Conservation (phyloP, 2,888 invertebrate species). For the Eurytoma adleriae region DNA sequence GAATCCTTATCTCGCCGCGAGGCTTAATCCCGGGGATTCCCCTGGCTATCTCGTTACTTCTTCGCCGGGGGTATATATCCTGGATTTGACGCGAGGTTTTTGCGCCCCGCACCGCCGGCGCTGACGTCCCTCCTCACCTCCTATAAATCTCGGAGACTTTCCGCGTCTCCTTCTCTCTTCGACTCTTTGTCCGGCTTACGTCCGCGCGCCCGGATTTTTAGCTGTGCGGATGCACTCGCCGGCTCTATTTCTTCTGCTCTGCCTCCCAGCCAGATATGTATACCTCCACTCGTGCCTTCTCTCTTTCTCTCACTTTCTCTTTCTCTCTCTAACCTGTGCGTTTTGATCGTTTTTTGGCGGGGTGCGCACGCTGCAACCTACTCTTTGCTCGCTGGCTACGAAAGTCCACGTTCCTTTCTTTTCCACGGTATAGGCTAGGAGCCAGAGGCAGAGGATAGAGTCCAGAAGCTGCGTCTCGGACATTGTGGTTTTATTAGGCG, state of each 20-base stretch:
- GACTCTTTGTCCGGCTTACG: slow-evolving; percentile 26
- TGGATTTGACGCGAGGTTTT: slow-evolving; percentile 41
- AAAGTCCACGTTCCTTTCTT: slow-evolving; percentile 38
- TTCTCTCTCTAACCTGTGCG: neutral
- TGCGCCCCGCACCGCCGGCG: slow-evolving; percentile 23
- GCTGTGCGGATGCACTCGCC: slow-evolving; percentile 17
- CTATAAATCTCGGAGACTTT: slow-evolving; percentile 67
- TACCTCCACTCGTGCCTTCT: neutral
- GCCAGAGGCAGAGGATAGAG: slow-evolving; percentile 15
- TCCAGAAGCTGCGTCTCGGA: slow-evolving; percentile 38
- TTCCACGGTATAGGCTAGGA: slow-evolving; percentile 57
- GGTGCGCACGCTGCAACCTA: slow-evolving; percentile 15
- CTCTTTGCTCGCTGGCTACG: slow-evolving; percentile 41
- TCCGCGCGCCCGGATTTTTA: slow-evolving; percentile 40
- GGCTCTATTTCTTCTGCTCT: slow-evolving; percentile 29
- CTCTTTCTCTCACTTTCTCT: neutral
- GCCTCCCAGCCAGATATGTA: neutral
- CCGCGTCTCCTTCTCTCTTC: slow-evolving; percentile 52
- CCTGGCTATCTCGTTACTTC: slow-evolving; percentile 43
- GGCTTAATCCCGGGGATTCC: slow-evolving; percentile 60
- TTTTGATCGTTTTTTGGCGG: slow-evolving; percentile 36
- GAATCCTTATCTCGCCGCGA: slow-evolving; percentile 44
- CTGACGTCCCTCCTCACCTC: slow-evolving; percentile 46
- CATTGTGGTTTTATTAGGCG: slow-evolving; percentile 65
- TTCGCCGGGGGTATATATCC: slow-evolving; percentile 45